Evolutionary conservation across 1,140 invertebrate species (phyloP).

Genomic region (Drosophila hydei): DNA sequence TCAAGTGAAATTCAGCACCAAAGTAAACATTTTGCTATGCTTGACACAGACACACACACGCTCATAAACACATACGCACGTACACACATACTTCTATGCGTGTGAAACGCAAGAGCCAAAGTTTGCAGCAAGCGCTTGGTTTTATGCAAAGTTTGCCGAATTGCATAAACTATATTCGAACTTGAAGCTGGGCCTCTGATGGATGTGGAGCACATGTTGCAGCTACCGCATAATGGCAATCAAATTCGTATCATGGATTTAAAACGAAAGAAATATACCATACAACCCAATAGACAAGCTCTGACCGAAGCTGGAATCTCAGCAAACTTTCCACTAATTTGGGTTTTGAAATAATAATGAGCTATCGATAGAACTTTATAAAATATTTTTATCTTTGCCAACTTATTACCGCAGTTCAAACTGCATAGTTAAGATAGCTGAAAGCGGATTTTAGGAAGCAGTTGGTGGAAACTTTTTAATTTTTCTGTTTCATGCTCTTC

Average conservation of each 20-base stretch:
- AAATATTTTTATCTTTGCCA: neutral
- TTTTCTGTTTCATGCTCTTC: too few species aligned
- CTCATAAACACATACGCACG: neutral
- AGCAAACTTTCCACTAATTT: too few species aligned
- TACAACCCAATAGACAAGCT: too few species aligned
- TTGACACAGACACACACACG: neutral
- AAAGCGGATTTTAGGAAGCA: neutral
- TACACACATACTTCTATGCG: neutral
- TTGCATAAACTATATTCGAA: slow-evolving; percentile 63
- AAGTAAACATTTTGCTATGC: slow-evolving; percentile 51
- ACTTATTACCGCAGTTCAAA: neutral
- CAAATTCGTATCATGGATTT: slow-evolving; percentile 1
- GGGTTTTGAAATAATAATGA: neutral
- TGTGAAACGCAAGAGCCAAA: slow-evolving; percentile 3
- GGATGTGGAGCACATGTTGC: slow-evolving; percentile 44
- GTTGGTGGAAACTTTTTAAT: too few species aligned
- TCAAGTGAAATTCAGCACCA: slow-evolving; percentile 42
- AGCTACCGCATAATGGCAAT: slow-evolving; percentile 36
- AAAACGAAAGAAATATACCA: too few species aligned
- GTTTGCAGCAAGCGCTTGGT: slow-evolving; percentile 49
- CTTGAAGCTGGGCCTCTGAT: slow-evolving; percentile 54
- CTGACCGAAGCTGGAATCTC: too few species aligned
- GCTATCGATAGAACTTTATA: neutral
- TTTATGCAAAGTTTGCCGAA: slow-evolving; percentile 70
- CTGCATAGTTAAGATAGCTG: neutral